phyloP scores from a whole-genome alignment of 2,113 vertebrate species.

The Bombycilla garrulus region DNA sequence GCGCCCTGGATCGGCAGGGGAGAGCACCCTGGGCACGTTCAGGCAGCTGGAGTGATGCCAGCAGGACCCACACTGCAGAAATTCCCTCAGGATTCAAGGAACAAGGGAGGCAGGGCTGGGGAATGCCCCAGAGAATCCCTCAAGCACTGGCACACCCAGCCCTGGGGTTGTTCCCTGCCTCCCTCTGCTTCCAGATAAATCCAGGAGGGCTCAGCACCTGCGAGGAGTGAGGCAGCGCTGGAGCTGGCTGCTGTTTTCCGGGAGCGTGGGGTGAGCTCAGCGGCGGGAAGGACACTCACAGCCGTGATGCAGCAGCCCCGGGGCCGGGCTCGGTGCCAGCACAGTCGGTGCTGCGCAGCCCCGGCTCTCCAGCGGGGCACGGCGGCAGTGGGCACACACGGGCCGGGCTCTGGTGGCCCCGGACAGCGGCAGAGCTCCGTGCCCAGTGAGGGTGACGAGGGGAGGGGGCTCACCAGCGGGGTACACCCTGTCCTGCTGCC shows the following conservation, averaged over 20 bases:
- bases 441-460: background rate
- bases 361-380: background rate
- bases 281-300: background rate
- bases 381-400: background rate
- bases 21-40: background rate
- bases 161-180: background rate
- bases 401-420: background rate
- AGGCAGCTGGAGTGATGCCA: fast-evolving
- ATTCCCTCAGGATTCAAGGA: background rate
- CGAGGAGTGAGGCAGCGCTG: background rate
- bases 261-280: background rate
- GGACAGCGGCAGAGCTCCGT: background rate
- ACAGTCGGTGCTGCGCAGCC: background rate
- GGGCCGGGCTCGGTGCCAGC: background rate
- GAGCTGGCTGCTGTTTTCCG: background rate
- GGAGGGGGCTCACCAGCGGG: background rate
- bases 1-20: fast-evolving
- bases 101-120: too few relatives aligned
- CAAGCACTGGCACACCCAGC: too few relatives aligned
- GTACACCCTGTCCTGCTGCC: background rate
- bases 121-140: background rate
- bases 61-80: background rate
- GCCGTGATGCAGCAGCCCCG: background rate
- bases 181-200: background rate
- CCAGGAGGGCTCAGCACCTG: background rate